These are phyloP conservation scores for Callaeas wilsoni DNA, from an alignment of 2,113 vertebrate species.

Conservation along the genomic window DNA sequence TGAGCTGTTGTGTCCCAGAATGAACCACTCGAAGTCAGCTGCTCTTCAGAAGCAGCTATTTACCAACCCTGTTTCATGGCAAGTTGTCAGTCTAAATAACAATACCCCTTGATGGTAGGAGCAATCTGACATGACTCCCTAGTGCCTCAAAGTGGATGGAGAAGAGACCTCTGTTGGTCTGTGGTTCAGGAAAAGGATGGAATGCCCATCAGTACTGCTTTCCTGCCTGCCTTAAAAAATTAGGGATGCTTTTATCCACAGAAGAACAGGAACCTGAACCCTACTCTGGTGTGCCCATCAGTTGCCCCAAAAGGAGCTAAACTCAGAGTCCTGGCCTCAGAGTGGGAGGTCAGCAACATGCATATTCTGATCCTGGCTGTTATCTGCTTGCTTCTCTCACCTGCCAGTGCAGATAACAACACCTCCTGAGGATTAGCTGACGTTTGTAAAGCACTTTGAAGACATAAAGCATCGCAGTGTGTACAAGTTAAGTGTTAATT, in stretches of 20 bases:
- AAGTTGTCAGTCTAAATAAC: background rate
- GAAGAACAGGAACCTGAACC: background rate
- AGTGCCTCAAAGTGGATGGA: background rate
- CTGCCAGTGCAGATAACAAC: constrained; percentile 25
- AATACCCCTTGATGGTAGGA: background rate
- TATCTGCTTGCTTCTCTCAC: constrained; percentile 20
- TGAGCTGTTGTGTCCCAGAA: background rate
- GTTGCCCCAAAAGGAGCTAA: background rate
- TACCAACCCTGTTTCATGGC: background rate
- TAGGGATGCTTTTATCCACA: background rate
- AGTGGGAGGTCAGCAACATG: background rate
- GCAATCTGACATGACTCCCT: background rate
- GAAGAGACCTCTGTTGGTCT: background rate
- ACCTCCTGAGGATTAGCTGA: constrained; percentile 43
- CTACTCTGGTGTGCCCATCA: background rate
- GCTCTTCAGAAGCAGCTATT: background rate
- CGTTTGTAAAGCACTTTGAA: background rate
- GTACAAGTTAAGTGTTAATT: constrained; percentile 24
- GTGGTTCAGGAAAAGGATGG: background rate
- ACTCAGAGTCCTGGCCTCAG: background rate
- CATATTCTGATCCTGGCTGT: constrained; percentile 27
- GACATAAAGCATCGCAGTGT: background rate
- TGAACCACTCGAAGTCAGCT: background rate
- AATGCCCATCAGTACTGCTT: background rate
- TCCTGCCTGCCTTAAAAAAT: background rate